Conservation (phyloP, 2,888 invertebrate genomes). For the Apodemia mormo region DNA sequence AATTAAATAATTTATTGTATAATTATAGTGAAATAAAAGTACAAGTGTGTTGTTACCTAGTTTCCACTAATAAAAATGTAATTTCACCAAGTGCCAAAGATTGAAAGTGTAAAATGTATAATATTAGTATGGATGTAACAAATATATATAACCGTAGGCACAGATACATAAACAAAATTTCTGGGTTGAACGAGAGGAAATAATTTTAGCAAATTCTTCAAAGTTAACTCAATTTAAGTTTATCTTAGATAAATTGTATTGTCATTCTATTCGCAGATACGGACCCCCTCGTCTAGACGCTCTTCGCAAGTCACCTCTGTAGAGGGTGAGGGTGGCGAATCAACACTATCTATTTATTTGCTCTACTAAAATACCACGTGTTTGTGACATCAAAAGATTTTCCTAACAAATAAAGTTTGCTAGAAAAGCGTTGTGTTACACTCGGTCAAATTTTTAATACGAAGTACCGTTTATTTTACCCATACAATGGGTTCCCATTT, state of each 20-base stretch:
- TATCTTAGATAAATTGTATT: conserved; percentile 39
- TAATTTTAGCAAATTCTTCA: conserved; percentile 17
- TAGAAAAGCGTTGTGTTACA: not conserved
- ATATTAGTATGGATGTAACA: too few relatives aligned
- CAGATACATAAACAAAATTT: not conserved
- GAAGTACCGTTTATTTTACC: not conserved
- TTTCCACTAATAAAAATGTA: too few relatives aligned
- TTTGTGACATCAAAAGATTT: conserved; percentile 50
- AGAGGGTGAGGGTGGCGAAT: conserved; percentile 73
- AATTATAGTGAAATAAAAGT: too few relatives aligned
- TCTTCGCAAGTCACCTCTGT: conserved; percentile 65
- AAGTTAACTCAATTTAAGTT: conserved; percentile 40
- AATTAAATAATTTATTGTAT: too few relatives aligned
- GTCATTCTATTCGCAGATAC: conserved; percentile 44
- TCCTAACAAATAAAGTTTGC: conserved; percentile 14
- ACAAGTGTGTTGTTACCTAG: too few relatives aligned
- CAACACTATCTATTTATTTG: conserved; percentile 75
- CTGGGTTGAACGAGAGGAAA: not conserved
- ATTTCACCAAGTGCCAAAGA: too few relatives aligned
- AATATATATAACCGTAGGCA: too few relatives aligned
- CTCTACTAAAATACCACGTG: conserved; percentile 69
- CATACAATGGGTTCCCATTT: conserved; percentile 71
- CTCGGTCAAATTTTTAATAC: not conserved
- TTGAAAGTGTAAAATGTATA: too few relatives aligned
- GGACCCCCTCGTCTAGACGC: conserved; percentile 77